Percentiles rank a stretch among this genome's conserved stretches.
phyloP scores from a whole-genome alignment of 2,113 vertebrate species.

The Himantopus leucocephalus region DNA sequence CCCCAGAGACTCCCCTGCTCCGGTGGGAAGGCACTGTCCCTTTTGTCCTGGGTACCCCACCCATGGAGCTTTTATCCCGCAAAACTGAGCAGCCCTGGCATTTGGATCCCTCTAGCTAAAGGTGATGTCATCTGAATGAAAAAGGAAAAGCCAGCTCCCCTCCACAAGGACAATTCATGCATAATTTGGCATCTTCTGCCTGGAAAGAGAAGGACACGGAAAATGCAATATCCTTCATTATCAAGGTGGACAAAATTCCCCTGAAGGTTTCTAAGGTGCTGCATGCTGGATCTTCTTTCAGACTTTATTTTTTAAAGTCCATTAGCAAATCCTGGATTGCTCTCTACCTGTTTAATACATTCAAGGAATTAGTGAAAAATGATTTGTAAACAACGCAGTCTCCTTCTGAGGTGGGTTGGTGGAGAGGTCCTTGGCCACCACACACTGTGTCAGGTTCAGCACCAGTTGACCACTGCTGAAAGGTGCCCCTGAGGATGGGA shows the following conservation, averaged over 20 bases:
- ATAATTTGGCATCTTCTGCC: not conserved
- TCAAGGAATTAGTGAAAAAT: not conserved
- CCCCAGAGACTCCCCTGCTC: not conserved
- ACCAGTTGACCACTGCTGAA: not conserved
- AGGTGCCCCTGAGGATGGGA: not conserved
- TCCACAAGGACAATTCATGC: not conserved
- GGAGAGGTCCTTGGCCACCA: not conserved
- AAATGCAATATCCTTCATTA: not conserved
- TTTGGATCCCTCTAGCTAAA: not conserved
- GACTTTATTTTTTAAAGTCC: not conserved
- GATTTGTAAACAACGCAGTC: not conserved
- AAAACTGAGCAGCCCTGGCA: not conserved
- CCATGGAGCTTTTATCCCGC: not conserved
- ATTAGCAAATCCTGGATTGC: not conserved
- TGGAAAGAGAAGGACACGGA: not conserved
- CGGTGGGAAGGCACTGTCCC: not conserved
- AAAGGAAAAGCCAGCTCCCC: not conserved
- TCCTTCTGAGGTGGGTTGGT: not conserved
- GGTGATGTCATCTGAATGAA: not conserved
- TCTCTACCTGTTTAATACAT: not conserved
- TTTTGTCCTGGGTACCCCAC: not conserved
- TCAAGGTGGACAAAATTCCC: not conserved
- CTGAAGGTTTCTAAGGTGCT: not conserved
- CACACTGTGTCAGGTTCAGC: not conserved
- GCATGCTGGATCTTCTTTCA: not conserved